Evolutionary conservation across 2,888 invertebrate species (phyloP).

Genomic region (Thymelicus lineola): DNA sequence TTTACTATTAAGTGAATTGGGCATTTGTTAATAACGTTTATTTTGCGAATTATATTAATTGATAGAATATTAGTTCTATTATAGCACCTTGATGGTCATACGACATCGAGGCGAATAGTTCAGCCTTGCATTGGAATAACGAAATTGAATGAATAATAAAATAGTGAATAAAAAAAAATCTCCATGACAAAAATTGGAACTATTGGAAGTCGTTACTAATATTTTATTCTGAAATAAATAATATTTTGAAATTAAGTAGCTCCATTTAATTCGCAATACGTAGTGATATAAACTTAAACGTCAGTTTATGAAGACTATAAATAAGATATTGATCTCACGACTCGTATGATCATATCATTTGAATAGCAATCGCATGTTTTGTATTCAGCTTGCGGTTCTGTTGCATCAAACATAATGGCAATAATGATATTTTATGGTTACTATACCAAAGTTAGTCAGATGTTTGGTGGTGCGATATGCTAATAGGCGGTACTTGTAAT

Average conservation of each 20-base stretch:
- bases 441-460: not conserved
- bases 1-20: too few species aligned
- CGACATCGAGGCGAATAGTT: too few species aligned
- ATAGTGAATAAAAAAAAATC: too few species aligned
- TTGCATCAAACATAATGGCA: slow-evolving; percentile 47
- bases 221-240: not conserved
- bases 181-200: not conserved
- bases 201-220: not conserved
- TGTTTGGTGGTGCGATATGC: not conserved
- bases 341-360: slow-evolving; percentile 58
- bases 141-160: too few species aligned
- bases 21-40: too few species aligned
- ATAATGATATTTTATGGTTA: not conserved
- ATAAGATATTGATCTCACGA: slow-evolving; percentile 72
- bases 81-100: too few species aligned
- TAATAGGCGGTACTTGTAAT: not conserved
- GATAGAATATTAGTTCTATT: too few species aligned
- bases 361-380: slow-evolving; percentile 70
- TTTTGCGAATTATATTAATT: too few species aligned
- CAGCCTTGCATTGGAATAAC: too few species aligned
- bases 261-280: slow-evolving; percentile 31
- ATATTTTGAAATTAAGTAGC: not conserved
- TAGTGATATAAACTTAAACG: slow-evolving; percentile 49
- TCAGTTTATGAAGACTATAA: slow-evolving; percentile 51
- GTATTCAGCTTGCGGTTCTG: slow-evolving; percentile 60